These are phyloP conservation scores for Piliocolobus tephrosceles DNA, from an alignment of 2,113 vertebrate genomes.

Conservation along the genomic window DNA sequence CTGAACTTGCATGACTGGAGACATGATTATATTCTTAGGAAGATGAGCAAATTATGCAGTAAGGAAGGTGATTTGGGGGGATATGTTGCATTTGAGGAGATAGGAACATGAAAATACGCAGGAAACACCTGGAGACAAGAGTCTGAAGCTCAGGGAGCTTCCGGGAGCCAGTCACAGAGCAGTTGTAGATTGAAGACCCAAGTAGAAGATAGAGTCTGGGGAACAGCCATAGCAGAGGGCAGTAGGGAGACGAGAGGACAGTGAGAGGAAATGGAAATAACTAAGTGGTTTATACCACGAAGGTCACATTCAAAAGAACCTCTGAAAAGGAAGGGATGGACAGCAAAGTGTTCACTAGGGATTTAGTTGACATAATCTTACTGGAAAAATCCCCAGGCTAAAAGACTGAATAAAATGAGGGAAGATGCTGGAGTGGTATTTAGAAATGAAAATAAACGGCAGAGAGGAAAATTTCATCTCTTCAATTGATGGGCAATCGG, in stretches of 20 bases:
- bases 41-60: background rate
- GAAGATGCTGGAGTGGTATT: background rate
- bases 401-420: background rate
- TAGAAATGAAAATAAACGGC: background rate
- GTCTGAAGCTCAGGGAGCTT: background rate
- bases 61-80: background rate
- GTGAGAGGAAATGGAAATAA: background rate
- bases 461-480: background rate
- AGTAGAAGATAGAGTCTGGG: background rate
- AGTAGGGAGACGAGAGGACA: background rate
- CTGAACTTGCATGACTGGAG: background rate
- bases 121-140: background rate
- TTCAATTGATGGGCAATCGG: background rate
- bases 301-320: background rate
- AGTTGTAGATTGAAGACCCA: background rate
- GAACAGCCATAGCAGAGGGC: background rate
- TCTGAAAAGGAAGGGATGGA: background rate
- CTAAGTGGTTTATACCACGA: background rate
- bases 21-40: background rate
- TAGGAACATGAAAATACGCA: background rate
- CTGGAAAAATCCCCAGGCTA: background rate
- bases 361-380: background rate
- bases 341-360: background rate
- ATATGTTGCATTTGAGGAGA: background rate
- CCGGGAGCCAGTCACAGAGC: background rate